Evolutionary conservation across 2,888 invertebrate genomes (phyloP), one percentile per base, ranked within the genome.

Genomic region (Nudaria mundana): DNA sequence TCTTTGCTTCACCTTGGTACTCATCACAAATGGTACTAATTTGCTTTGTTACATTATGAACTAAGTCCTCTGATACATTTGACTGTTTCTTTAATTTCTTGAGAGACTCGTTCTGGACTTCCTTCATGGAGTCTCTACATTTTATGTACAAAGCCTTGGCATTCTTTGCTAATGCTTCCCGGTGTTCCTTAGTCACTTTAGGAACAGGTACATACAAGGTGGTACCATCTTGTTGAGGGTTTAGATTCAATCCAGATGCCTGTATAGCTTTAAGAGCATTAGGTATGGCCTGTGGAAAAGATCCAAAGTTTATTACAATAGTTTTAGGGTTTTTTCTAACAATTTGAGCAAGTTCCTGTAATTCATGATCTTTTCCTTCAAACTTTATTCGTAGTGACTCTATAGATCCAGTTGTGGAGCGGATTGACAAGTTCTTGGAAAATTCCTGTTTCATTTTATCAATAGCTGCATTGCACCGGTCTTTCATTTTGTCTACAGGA

Each of bases 141-240:
- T 94, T 95, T 3, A 94, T 91, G 67, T 93, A 96, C 34, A 97
- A 66, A 0, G 90, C 85, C 81, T 96, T 97, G 0, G 98, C 98
- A 90, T 93, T 95, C 81, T 96, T 97, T 0, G 95, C 93, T 42
- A 99, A 86, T 44, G 91, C 91, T 81, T 98, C 98, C 53, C 98
- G 90, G 67, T 98, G 95, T 73, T 99, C 98, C 71, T 95, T 95
- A 0, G 98, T 98, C 0, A 99, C 94, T 80, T 97, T 97, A 7
- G 98, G 97, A 53, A 97, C 91, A 23, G 96, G 95, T 35, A 98
- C 91, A 77, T 92, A 98, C 31, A 98, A 79, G 1, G 95, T 95
- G 1, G 96, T 97, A 13, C 97, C 97, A 71, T 98, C 98, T 77
- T 97, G 97, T 72, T 98, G 98, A 0, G 98, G 97, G 84, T 96